Conservation (phyloP, 2,797 vertebrate species). For the Sebastes elongatus region DNA sequence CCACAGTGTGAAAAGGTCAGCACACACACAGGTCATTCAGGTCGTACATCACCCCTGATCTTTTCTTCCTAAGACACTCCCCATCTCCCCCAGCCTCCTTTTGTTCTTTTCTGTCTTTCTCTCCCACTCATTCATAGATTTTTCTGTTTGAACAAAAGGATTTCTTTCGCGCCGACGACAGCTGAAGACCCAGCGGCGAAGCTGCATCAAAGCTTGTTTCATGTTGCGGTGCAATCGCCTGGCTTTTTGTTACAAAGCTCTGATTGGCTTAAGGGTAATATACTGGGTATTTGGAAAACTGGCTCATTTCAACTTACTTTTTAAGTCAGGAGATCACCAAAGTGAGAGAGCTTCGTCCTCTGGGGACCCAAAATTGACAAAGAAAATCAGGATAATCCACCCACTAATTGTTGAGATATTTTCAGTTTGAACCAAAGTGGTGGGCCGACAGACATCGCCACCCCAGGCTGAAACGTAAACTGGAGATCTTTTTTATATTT, state of each 20-base stretch:
- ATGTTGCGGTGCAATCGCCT: conserved; percentile 4
- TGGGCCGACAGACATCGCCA: background rate
- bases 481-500: background rate
- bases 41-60: background rate
- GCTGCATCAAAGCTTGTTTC: conserved; percentile 54
- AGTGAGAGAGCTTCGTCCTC: background rate
- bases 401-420: background rate
- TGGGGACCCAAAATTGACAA: background rate
- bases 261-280: conserved; percentile 5
- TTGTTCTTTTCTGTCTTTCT: background rate
- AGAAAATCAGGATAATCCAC: background rate
- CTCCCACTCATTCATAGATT: conserved; percentile 35
- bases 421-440: background rate
- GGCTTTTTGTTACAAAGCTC: conserved; percentile 11
- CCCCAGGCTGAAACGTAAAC: background rate
- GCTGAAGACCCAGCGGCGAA: conserved; percentile 8
- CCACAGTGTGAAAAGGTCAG: conserved; percentile 22
- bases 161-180: conserved; percentile 21
- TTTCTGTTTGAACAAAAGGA: conserved; percentile 55
- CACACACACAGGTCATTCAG: background rate
- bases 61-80: background rate
- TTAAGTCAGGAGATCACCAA: background rate
- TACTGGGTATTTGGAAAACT: background rate
- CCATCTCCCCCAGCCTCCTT: background rate
- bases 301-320: background rate